Evolutionary conservation across 1,140 invertebrate genomes (phyloP).

Genomic region (Meloidogyne exigua): DNA sequence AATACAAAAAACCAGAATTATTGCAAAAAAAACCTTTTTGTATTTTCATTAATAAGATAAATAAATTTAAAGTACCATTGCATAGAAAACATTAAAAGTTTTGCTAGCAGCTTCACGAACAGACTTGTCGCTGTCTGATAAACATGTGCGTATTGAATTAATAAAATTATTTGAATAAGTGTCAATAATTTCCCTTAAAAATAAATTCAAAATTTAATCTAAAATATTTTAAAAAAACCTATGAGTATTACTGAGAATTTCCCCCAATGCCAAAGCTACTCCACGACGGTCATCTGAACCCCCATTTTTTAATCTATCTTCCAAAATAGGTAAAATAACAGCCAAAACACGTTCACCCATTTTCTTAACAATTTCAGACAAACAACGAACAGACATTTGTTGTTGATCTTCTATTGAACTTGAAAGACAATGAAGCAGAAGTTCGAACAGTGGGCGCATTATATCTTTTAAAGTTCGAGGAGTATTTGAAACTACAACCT

Average conservation of each 20-base stretch:
- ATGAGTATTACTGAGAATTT: slow-evolving; percentile 94
- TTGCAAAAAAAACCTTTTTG: too few species aligned
- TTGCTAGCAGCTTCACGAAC: slow-evolving; percentile 89
- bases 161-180: slow-evolving; percentile 90
- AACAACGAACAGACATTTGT: slow-evolving; percentile 81
- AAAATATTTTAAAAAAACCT: slow-evolving; percentile 86
- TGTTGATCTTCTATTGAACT: slow-evolving; percentile 74
- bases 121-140: slow-evolving; percentile 49
- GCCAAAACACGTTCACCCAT: slow-evolving; percentile 93
- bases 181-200: slow-evolving; percentile 62
- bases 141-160: slow-evolving; percentile 72
- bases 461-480: slow-evolving; percentile 94
- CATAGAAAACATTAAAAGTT: slow-evolving; percentile 89
- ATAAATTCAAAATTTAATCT: neutral
- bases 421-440: slow-evolving; percentile 65
- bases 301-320: slow-evolving; percentile 80
- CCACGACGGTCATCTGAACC: slow-evolving; percentile 86
- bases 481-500: slow-evolving; percentile 61
- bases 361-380: slow-evolving; percentile 94
- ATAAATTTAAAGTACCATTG: slow-evolving; percentile 23
- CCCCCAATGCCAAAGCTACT: slow-evolving; percentile 93
- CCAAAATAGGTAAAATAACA: slow-evolving; percentile 95
- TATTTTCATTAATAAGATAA: neutral
- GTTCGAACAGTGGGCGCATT: slow-evolving; percentile 84
- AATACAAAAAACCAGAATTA: too few species aligned